Evolutionary conservation across 2,113 vertebrate species (phyloP), one percentile per base, ranked within the genome.

Genomic region (Ceratotherium simum): DNA sequence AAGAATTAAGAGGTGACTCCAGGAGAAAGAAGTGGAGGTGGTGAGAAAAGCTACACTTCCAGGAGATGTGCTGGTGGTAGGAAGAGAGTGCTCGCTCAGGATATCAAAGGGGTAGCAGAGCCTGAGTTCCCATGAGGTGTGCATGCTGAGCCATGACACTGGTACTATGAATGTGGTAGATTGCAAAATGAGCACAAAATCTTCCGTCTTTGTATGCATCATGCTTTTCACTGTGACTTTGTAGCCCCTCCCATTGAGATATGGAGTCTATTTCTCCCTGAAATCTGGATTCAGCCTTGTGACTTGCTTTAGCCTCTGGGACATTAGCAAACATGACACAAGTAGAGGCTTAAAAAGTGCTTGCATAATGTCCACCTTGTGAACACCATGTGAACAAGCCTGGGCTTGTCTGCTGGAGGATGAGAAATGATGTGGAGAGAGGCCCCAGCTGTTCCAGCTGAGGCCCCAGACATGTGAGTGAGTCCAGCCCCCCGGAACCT

Each of bases 1-100:
- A 58, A 92, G 60, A 93, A 54, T 70, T 36, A 75, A 80, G 33
- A 88, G 36, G 29, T 39, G 27, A 88, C 65, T 84, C n/a, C 56
- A 67, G 39, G 73, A 33, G 25, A 46, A 87, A 70, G 27, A 84
- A 75, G 42, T 18, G 62, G 27, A 92, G 51, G n/a, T 54, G 60
- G n/a, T 39, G 16, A 54, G 58, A 42, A 85, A 73, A 89, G 56
- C 9, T 7, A n/a, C 14, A 65, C 21, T 39, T 56, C 83, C 58
- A 46, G 58, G 78, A 89, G 54, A 31, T 58, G 20, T 64, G 48
- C 29, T 8, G 65, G 58, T 23, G 6, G 25, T 12, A 48, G 51
- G 64, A 67, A 88, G 48, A 72, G 58, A 62, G 36, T 46, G 5
- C n/a, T 31, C 9, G 60, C 42, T 64, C 62, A 46, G 93, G 6